Percentiles rank a stretch among this genome's conserved stretches.
Conservation (phyloP, 1,140 invertebrate genomes). For the Harlomillsia oculata region DNA sequence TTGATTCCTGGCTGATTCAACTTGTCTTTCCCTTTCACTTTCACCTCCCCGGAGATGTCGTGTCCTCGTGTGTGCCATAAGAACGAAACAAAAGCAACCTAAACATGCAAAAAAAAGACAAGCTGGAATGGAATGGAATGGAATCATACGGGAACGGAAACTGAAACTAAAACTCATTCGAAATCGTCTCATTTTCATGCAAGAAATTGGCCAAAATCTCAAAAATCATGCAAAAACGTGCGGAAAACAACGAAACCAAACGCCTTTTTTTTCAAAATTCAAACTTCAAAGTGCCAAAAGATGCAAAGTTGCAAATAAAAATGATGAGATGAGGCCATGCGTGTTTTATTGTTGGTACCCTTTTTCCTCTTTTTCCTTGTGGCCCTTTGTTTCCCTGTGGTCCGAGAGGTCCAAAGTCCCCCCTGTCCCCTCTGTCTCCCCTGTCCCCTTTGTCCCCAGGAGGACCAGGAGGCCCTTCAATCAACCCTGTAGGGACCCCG, state of each 20-base stretch:
- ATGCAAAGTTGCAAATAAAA: neutral
- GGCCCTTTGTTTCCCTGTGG: constrained; percentile 62
- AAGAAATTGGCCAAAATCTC: no score
- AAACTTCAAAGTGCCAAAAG: neutral
- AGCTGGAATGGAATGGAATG: constrained; percentile 3
- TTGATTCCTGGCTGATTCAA: no score
- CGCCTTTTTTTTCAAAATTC: no score
- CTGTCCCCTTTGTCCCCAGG: constrained; percentile 75
- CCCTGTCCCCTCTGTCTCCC: constrained; percentile 52
- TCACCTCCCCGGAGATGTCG: no score
- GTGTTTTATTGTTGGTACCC: constrained; percentile 62
- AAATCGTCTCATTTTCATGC: no score
- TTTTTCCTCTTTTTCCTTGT: constrained; percentile 71
- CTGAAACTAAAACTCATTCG: no score
- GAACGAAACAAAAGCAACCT: neutral
- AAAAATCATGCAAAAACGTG: no score
- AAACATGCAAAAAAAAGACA: constrained; percentile 20
- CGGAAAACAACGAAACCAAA: no score
- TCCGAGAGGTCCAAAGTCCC: constrained; percentile 61
- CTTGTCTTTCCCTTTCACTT: no score
- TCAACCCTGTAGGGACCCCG: constrained; percentile 78
- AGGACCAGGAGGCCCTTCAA: constrained; percentile 84
- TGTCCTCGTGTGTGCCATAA: neutral
- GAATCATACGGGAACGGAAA: neutral
- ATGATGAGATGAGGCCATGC: no score